phyloP scores from a whole-genome alignment of 2,113 vertebrate species.

The Xiphias gladius region DNA sequence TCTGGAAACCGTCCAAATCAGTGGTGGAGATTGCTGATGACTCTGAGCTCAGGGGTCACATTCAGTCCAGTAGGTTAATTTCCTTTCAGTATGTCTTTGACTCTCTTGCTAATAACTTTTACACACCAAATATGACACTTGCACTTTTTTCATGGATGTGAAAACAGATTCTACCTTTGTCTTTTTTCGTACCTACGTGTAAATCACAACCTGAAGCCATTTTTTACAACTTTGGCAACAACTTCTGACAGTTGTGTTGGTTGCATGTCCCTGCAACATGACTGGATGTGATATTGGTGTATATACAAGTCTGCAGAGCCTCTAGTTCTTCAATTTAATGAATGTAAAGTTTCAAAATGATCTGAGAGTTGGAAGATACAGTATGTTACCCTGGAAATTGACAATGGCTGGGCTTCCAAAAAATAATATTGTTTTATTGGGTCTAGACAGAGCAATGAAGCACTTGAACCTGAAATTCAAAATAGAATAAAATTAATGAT shows the following conservation, averaged over 20 bases:
- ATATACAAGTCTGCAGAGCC: not conserved
- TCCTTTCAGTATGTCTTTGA: slow-evolving; percentile 24
- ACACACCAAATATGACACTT: slow-evolving; percentile 27
- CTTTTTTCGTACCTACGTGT: not conserved
- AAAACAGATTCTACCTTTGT: not conserved
- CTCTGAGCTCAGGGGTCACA: slow-evolving; percentile 55
- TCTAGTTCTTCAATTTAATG: too few relatives aligned
- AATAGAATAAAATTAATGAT: slow-evolving; percentile 12
- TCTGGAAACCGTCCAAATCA: slow-evolving; percentile 55
- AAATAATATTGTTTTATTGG: not conserved
- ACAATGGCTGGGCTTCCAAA: not conserved
- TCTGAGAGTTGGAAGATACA: too few relatives aligned
- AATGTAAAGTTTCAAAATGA: too few relatives aligned
- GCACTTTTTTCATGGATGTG: not conserved
- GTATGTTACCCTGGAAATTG: not conserved
- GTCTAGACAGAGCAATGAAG: slow-evolving; percentile 30
- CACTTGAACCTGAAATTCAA: slow-evolving; percentile 11
- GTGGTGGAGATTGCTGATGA: slow-evolving; percentile 52
- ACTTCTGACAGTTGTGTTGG: not conserved
- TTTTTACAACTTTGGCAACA: slow-evolving; percentile 2
- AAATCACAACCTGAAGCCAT: not conserved
- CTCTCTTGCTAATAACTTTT: slow-evolving; percentile 31
- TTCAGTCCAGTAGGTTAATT: slow-evolving; percentile 62
- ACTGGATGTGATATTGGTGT: not conserved
- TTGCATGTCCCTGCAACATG: not conserved